Evolutionary conservation across 2,113 vertebrate species (phyloP).

Genomic region (Bufo bufo): DNA sequence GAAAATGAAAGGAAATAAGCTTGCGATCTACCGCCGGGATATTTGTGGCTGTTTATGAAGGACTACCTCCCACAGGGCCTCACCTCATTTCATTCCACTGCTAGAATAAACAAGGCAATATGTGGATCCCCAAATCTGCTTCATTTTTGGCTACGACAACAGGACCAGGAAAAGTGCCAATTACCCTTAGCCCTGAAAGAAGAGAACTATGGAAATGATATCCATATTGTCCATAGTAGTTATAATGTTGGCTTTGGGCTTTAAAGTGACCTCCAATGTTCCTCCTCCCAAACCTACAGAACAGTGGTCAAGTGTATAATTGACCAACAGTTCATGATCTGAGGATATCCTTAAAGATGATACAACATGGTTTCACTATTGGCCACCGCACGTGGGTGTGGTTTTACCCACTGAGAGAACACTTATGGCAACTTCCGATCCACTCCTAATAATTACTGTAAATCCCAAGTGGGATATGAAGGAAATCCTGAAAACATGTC

Average conservation of each 20-base stretch:
- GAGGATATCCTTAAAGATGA: too few species aligned
- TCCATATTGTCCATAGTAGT: background rate
- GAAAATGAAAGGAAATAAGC: conserved; percentile 11
- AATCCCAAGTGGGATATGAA: too few species aligned
- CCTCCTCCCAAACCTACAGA: too few species aligned
- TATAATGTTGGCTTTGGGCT: background rate
- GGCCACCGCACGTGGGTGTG: too few species aligned
- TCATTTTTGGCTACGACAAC: background rate
- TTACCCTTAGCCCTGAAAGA: background rate
- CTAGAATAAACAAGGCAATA: background rate
- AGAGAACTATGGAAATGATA: background rate
- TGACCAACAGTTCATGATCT: too few species aligned
- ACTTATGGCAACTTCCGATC: too few species aligned
- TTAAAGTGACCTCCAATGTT: too few species aligned
- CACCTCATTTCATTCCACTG: background rate
- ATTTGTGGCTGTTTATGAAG: background rate
- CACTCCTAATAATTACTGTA: too few species aligned
- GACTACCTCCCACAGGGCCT: background rate
- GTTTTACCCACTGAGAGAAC: too few species aligned
- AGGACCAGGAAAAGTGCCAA: background rate
- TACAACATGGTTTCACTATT: too few species aligned
- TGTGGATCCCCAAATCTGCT: background rate
- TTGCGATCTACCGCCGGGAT: background rate
- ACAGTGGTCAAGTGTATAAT: too few species aligned
- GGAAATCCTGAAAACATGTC: too few species aligned